Base-by-base conservation (phyloP, 2,888 invertebrate genomes). In the Eupithecia subumbrata region DNA sequence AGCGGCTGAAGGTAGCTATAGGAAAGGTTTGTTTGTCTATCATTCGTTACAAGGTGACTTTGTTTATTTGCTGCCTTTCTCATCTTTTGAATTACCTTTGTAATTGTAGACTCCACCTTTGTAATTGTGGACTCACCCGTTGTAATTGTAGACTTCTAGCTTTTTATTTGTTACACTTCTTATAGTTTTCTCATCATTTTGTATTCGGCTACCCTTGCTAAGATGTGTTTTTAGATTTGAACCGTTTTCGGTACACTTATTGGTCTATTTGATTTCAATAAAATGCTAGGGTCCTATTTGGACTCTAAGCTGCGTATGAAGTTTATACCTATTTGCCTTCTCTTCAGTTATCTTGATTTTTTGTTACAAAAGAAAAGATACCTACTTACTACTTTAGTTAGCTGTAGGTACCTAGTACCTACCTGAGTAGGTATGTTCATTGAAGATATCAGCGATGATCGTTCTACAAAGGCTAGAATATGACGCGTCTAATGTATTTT, bases 21-120 rank as follows among this genome's bases (percentile, higher is more conserved):
- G 77, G 11, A 80, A 84, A 86, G 84, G 86, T 85, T 87, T 86
- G 85, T 81, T 73, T 68, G 68, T 40, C 14, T 43, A 68, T 68
- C 22, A 40, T 45, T 40, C 22, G 9, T 43, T 68, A 22, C 14
- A 14, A 40, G 25, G 18, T n/a, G 8, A 37, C 40, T 22, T n/a
- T 30, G 30, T 56, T 64, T 64, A 64, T 18, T 64, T 18, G 34
- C 64, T 34, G 64, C 64, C 30, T 34, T 8, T 64, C 64, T 22
- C 34, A 25, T 60, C 25, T 60, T 56, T 52, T 8, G 11, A 56
- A 60, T 12, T 34, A 64, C 34, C 64, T 63, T 9, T 18, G 64
- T 34, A 9, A 9, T 18, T 34, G 18, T 64, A 64, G 22, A 60
- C 60, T 12, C n/a, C 22, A 56, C 34, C 64, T 63, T 9, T 18